Evolutionary conservation across 2,797 vertebrate species (phyloP).

Genomic region (Anas bernieri): DNA sequence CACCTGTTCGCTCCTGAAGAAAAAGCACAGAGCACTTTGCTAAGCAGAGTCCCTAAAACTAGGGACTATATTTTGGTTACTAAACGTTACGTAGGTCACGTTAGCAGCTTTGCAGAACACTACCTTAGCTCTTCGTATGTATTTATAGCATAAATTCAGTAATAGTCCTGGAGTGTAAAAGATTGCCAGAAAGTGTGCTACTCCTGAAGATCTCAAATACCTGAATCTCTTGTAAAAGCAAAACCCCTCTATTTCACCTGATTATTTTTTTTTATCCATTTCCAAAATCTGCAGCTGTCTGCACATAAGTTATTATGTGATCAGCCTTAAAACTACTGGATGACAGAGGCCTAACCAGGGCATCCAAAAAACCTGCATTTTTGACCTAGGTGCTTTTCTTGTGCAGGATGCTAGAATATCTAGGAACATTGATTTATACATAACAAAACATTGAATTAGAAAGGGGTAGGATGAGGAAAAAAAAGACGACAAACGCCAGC

Average conservation of each 20-base stretch:
- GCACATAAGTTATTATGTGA: not conserved
- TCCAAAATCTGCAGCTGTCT: not conserved
- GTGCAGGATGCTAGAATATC: not conserved
- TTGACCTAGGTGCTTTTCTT: not conserved
- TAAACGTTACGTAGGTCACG: not conserved
- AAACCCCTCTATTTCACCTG: not conserved
- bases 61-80: conserved; percentile 7
- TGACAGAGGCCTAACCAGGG: not conserved
- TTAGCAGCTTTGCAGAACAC: not conserved
- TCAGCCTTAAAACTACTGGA: not conserved
- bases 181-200: not conserved
- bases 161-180: not conserved
- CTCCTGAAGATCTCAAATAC: not conserved
- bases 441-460: conserved; percentile 32
- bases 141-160: not conserved
- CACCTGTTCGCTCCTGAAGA: conserved; percentile 94
- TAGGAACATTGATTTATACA: not conserved
- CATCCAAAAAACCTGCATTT: not conserved
- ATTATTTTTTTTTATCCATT: not conserved
- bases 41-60: conserved; percentile 49
- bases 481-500: not conserved
- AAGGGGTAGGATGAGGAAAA: conserved; percentile 10
- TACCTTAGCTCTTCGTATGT: not conserved
- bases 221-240: not conserved
- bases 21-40: conserved; percentile 57